phyloP scores from a whole-genome alignment of 2,113 vertebrate genomes.

The Pangasianodon gigas region DNA sequence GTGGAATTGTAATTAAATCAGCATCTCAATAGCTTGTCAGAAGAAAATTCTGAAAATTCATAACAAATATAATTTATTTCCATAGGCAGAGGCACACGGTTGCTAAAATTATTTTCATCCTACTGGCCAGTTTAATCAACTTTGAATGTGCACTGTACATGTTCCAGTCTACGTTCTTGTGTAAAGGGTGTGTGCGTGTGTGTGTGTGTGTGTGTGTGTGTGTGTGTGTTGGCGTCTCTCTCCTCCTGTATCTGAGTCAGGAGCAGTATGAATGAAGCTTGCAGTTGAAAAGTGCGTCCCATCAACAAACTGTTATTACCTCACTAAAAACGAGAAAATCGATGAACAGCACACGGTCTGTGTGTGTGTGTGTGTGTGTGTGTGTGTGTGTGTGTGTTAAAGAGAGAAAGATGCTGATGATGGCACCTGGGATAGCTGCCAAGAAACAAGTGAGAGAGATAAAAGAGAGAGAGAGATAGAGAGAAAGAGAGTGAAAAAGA shows the following conservation, averaged over 20 bases:
- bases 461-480: not conserved
- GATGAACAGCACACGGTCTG: slow-evolving; percentile 71
- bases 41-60: not conserved
- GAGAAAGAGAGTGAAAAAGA: not conserved
- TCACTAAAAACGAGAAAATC: slow-evolving; percentile 80
- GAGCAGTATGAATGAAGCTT: slow-evolving; percentile 71
- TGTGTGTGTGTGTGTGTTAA: slow-evolving; percentile 45
- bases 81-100: not conserved
- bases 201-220: not conserved
- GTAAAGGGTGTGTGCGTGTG: not conserved
- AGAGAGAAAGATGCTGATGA: slow-evolving; percentile 1
- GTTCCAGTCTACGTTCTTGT: not conserved
- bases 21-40: not conserved
- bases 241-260: slow-evolving; percentile 29
- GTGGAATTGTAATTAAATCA: not conserved
- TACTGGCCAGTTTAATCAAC: not conserved
- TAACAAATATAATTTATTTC: not conserved
- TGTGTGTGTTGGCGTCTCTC: slow-evolving; percentile 18
- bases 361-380: slow-evolving; percentile 42
- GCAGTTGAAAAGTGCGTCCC: slow-evolving; percentile 73
- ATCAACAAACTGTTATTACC: slow-evolving; percentile 80
- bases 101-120: not conserved
- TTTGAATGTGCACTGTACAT: not conserved
- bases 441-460: slow-evolving; percentile 34
- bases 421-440: slow-evolving; percentile 38